Conservation (phyloP, 2,888 invertebrate genomes). For the Pristionchus fissidentatus region DNA sequence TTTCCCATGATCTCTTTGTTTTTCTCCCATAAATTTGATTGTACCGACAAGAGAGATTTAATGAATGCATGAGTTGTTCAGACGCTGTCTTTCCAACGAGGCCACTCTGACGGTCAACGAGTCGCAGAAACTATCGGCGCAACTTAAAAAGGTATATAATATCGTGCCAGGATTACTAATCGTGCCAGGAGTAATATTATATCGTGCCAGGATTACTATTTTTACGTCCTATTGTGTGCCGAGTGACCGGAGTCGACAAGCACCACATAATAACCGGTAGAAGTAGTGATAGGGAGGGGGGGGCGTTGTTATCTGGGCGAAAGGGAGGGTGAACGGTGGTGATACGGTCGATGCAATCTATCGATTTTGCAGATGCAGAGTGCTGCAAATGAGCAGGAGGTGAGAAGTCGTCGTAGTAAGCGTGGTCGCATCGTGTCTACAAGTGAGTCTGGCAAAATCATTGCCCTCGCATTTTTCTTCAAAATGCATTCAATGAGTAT, state of each 20-base stretch:
- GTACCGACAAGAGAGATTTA: too few species aligned
- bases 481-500: background rate
- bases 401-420: background rate
- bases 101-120: background rate
- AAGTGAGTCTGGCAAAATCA: background rate
- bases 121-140: background rate
- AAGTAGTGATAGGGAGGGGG: background rate
- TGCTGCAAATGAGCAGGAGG: background rate
- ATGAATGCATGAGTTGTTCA: too few species aligned
- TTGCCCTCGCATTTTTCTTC: too few species aligned
- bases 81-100: background rate
- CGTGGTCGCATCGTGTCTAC: background rate
- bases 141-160: background rate
- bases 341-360: too few species aligned
- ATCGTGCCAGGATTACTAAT: background rate
- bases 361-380: background rate
- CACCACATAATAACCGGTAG: background rate
- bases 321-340: background rate
- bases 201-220: too few species aligned
- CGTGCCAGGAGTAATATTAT: too few species aligned
- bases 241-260: too few species aligned
- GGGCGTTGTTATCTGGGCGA: conserved; percentile 7
- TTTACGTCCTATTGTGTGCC: too few species aligned
- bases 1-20: too few species aligned
- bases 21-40: too few species aligned